Conservation (phyloP, 2,113 vertebrate genomes). For the Terrapene triunguis region DNA sequence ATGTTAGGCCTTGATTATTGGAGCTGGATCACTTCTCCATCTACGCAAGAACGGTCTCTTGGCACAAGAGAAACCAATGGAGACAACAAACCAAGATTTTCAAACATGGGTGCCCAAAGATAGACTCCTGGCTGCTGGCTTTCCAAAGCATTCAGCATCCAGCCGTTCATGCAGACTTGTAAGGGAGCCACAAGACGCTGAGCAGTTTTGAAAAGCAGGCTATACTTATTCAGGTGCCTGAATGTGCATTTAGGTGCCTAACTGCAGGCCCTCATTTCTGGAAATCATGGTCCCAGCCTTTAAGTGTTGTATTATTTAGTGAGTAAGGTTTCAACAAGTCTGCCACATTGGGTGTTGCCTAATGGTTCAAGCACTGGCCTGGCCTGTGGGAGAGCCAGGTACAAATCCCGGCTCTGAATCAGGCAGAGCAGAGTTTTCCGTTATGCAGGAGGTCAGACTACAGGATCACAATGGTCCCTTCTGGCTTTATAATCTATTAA, state of each 20-base stretch:
- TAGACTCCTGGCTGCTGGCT: not conserved
- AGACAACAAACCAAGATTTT: not conserved
- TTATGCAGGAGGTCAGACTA: not conserved
- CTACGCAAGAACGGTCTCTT: not conserved
- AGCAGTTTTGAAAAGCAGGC: not conserved
- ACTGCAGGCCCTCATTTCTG: not conserved
- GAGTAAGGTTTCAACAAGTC: not conserved
- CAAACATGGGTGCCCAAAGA: not conserved
- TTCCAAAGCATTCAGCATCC: not conserved
- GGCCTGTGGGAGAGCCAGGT: not conserved
- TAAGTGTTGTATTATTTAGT: not conserved
- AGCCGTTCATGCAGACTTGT: not conserved
- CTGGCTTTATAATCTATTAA: not conserved
- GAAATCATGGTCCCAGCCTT: not conserved
- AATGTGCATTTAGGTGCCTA: not conserved
- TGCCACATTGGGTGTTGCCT: not conserved
- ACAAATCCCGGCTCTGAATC: not conserved
- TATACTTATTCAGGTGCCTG: fast-evolving
- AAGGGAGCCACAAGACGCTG: not conserved
- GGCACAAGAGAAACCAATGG: not conserved
- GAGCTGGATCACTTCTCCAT: not conserved
- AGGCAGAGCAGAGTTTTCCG: not conserved
- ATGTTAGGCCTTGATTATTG: fast-evolving
- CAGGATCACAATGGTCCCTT: not conserved
- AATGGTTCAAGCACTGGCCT: not conserved